These are phyloP conservation scores for Pemphigus obesinymphae DNA, from an alignment of 1,140 invertebrate species.

Conservation along the genomic window DNA sequence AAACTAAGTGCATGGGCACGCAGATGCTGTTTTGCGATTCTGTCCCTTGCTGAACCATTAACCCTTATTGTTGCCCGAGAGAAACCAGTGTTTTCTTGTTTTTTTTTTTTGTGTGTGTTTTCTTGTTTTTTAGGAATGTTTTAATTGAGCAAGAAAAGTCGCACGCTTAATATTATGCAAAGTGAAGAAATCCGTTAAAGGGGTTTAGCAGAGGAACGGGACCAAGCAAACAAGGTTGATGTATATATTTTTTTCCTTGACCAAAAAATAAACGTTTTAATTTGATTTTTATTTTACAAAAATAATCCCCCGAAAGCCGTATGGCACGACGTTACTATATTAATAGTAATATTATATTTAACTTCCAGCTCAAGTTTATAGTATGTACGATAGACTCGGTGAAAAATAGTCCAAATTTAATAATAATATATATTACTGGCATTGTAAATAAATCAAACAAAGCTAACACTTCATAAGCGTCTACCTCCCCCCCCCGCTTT, in stretches of 20 bases:
- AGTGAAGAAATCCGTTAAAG: neutral
- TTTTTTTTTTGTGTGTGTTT: neutral
- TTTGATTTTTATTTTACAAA: no score
- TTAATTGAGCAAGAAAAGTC: conserved; percentile 1
- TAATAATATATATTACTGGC: neutral
- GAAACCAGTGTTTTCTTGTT: neutral
- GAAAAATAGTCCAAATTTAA: neutral
- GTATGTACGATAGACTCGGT: no score
- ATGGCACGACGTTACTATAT: no score
- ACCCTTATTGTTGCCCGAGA: conserved; percentile 29
- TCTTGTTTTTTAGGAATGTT: neutral
- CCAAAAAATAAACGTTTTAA: neutral
- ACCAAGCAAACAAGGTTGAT: neutral
- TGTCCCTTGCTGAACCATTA: conserved; percentile 17
- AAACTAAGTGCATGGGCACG: conserved; percentile 34
- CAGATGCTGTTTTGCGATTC: conserved; percentile 31
- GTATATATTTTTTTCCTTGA: neutral
- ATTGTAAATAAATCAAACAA: neutral
- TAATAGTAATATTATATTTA: no score
- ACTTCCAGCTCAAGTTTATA: no score
- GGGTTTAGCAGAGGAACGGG: neutral
- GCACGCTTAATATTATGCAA: conserved; percentile 1
- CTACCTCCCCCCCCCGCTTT: neutral
- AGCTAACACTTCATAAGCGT: neutral
- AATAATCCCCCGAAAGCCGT: no score